These are phyloP conservation scores for Myotis brandtii DNA, from an alignment of 2,113 vertebrate species.

Conservation along the genomic window DNA sequence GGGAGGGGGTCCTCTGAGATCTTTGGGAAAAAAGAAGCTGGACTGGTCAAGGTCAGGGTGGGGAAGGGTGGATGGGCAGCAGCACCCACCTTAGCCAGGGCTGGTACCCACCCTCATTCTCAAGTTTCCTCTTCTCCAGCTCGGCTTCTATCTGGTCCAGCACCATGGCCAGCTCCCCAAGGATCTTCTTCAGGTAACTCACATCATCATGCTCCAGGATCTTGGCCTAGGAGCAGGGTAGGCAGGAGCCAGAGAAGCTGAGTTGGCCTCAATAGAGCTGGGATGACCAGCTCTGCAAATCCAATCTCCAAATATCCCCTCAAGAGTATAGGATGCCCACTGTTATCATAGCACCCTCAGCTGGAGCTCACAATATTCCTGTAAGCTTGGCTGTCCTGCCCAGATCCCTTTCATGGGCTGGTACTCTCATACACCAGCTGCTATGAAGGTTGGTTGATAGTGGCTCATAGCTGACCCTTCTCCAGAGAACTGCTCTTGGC, in stretches of 20 bases:
- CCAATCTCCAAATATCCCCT: not conserved
- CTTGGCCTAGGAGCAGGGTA: constrained; percentile 89
- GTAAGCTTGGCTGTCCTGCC: not conserved
- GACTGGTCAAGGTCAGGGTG: not conserved
- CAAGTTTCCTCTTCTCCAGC: constrained; percentile 97
- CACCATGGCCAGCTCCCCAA: constrained; percentile 96
- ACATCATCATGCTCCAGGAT: constrained; percentile 98
- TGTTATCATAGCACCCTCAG: not conserved
- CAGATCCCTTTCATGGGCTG: not conserved
- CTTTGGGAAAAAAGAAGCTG: not conserved
- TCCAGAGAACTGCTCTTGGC: not conserved
- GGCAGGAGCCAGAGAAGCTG: not conserved
- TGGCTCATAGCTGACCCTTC: not conserved
- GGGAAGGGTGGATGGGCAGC: too few species aligned
- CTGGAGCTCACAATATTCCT: not conserved
- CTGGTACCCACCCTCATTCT: constrained; percentile 92
- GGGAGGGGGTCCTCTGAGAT: not conserved
- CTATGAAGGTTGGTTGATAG: not conserved
- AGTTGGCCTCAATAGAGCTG: not conserved
- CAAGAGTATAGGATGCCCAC: not conserved
- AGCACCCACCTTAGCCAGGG: not conserved
- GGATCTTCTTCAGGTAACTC: constrained; percentile 97
- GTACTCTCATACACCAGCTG: not conserved
- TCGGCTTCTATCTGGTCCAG: constrained; percentile 98
- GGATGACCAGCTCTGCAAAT: not conserved